A percentile compares a stretch with the other conserved stretches of the same genome.
phyloP scores from a whole-genome alignment of 2,888 invertebrate species.

The Tipula unca region DNA sequence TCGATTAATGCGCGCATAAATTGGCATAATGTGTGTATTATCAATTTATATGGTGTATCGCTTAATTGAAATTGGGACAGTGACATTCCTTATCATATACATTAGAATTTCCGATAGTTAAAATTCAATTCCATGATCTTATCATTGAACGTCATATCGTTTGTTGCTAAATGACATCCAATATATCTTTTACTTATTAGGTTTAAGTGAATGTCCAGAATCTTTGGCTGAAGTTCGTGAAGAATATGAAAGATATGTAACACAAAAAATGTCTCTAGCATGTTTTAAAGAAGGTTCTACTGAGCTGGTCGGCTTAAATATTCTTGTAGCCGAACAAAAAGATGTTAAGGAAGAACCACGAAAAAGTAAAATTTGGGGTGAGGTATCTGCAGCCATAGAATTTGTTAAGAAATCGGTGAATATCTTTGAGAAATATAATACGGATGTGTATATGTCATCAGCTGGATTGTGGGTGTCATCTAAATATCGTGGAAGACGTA shows the following conservation, averaged over 20 bases:
- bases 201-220: neutral
- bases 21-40: too few species aligned
- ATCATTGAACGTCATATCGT: too few species aligned
- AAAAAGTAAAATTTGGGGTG: neutral
- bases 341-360: neutral
- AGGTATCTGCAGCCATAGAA: neutral
- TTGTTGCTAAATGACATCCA: too few species aligned
- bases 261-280: constrained; percentile 33
- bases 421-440: constrained; percentile 39
- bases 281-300: constrained; percentile 34
- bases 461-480: constrained; percentile 45
- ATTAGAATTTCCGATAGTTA: too few species aligned
- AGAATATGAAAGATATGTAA: constrained; percentile 32
- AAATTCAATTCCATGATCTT: too few species aligned
- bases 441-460: constrained; percentile 43
- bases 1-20: too few species aligned
- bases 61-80: too few species aligned
- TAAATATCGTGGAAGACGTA: constrained; percentile 41
- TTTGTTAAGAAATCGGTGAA: constrained; percentile 39
- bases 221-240: constrained; percentile 27
- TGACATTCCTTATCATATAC: too few species aligned
- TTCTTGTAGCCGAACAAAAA: constrained; percentile 21
- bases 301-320: constrained; percentile 36
- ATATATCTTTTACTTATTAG: too few species aligned
- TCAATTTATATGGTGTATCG: too few species aligned